Base-by-base conservation (phyloP, 2,797 vertebrate genomes). In the Sebastolobus altivelis region DNA sequence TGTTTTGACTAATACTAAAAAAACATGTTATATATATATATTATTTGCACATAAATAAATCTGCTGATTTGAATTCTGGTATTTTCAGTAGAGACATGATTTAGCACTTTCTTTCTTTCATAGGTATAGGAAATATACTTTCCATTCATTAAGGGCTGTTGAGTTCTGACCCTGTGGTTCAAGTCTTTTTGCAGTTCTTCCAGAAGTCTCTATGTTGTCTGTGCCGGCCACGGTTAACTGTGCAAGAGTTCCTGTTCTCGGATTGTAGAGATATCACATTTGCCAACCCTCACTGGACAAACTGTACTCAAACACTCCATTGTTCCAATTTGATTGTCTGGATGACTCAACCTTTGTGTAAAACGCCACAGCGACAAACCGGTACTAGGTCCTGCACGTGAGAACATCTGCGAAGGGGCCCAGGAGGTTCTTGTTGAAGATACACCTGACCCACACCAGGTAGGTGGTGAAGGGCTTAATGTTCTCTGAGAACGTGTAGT, bases 391-490 rank as follows among this genome's bases (percentile, higher is more conserved):
- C 94, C 94, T 97, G 88, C 99, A 99, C 84, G 96, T 94, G 8
- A 99, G 96, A 90, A 99, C 98, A 7, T 99, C 98, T 89, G 98
- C 97, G 90, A 99, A 99, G 11, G 99, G 99, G 72, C 99, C 99
- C 71, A 98, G 94, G 46, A 99, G 97, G 87, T 86, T 97, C 92
- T 97, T 98, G 94, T 98, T 99, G 91, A 99, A 99, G 93, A 99
- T 98, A 90, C 99, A 99, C 87, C 99, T 97, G 75, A 99, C 97
- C 99, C 99, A 99, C 82, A 99, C 98, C 90, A 99, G 92, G 89
- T 99, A 99, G 75, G 98, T 98, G 5, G 98, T 98, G 90, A 98
- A 99, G 67, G 98, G 98, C 88, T 99, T 99, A 84, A 99, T 99
- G 95, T 98, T 99, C 87, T 99, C 99, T 1, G 97, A 97, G 92